Evolutionary conservation across 1,140 invertebrate genomes (phyloP), one percentile per base, ranked within the genome.

Genomic region (Dendrolimus punctatus): DNA sequence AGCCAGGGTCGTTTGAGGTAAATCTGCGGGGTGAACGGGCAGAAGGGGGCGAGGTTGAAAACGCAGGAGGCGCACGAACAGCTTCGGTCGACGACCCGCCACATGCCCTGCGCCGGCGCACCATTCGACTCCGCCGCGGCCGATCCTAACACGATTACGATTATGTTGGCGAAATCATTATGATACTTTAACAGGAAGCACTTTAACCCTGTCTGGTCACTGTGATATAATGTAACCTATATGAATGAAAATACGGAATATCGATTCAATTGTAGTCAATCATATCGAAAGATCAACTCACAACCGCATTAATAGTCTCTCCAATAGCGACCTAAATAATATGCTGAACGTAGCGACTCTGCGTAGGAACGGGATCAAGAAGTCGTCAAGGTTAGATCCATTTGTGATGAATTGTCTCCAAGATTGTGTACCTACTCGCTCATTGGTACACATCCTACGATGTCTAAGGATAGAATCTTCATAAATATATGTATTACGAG

Each of bases 321-420:
- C 62, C 57, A 53, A 56, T 51, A 56, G 57, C 60, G 67, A 68
- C 68, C 76, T 71, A 72, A 76, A 81, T 80, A 74, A 55, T 66
- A 65, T 60, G 53, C 54, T 61, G 62, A 64, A 75, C 71, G 75
- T 58, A 23, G 68, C 65, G 66, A 80, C 72, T 77, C 65, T 58
- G 75, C 76, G 76, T 74, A 80, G 77, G 70, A 80, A 77, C 75
- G 71, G 68, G 71, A 80, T 76, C 74, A 81, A 83, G 75, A 76
- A 76, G 76, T 73, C 67, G 71, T 66, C 79, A 85, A 85, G 80
- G 82, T 68, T 80, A 67, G 71, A 85, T 80, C 78, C 70, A 85
- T 85, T 82, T 79, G 62, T 74, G 68, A 82, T 71, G 68, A 75
- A 80, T 80, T 80, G 73, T 69, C 69, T 61, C 66, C 65, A 45